Conservation (phyloP, 2,888 invertebrate species). For the Eueremaeus valkanovi region DNA sequence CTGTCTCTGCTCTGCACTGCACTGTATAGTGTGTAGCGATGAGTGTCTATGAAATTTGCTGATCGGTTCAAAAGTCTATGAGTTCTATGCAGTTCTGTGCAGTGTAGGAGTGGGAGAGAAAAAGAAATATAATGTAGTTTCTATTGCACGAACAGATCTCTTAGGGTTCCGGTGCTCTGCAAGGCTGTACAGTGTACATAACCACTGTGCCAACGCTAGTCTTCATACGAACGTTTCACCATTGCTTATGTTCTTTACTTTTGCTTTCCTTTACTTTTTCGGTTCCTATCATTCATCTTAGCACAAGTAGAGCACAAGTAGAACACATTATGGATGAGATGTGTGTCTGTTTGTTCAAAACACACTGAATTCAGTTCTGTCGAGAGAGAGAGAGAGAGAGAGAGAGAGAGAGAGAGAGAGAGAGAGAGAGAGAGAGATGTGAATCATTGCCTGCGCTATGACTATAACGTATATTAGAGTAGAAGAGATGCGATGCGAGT, state of each 20-base stretch:
- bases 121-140: constrained; percentile 1
- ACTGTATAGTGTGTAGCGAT: not conserved
- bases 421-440: too few species aligned
- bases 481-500: not conserved
- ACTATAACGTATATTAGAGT: too few species aligned
- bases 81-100: too few species aligned
- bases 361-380: constrained; percentile 9
- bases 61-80: constrained; percentile 4
- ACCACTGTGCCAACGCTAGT: not conserved
- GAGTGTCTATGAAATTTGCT: constrained; percentile 14
- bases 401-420: too few species aligned
- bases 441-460: not conserved
- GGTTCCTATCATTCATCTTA: constrained; percentile 20
- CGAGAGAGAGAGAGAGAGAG: too few species aligned
- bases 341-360: constrained; percentile 27
- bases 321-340: constrained; percentile 25
- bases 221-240: not conserved
- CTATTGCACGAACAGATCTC: constrained; percentile 19
- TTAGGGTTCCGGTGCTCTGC: constrained; percentile 13
- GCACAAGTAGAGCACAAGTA: constrained; percentile 18
- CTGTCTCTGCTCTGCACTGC: not conserved
- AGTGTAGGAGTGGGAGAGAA: not conserved
- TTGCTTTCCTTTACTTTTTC: constrained; percentile 24
- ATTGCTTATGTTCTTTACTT: constrained; percentile 2
- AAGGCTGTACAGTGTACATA: too few species aligned